phyloP scores from a whole-genome alignment of 30 jellyfish, hydroid and myxozoan genomes.

The Aurelia sp. region DNA sequence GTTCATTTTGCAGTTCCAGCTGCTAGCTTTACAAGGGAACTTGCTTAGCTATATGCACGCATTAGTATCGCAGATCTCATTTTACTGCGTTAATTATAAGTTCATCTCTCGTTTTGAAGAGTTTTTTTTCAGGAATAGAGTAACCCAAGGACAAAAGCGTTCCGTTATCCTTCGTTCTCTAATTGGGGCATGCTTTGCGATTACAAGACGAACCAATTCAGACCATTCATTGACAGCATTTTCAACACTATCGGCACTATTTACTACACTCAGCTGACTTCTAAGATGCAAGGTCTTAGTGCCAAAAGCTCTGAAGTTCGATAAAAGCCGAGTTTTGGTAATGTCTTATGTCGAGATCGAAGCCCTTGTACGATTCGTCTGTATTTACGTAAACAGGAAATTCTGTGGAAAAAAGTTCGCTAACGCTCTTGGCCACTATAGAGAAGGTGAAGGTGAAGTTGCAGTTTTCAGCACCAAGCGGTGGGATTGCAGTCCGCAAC shows the following conservation, averaged over 20 bases:
- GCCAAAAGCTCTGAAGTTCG: too few species aligned
- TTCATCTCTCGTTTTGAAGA: neutral
- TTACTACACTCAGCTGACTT: constrained; percentile 10
- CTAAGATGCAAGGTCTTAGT: neutral
- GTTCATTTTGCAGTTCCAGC: neutral
- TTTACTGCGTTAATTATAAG: constrained; percentile 18
- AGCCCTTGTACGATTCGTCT: too few species aligned
- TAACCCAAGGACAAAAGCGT: constrained; percentile 42
- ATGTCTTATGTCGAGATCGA: too few species aligned
- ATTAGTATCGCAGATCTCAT: constrained; percentile 4
- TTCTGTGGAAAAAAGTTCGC: too few species aligned
- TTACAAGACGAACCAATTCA: constrained; percentile 16
- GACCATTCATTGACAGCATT: constrained; percentile 27
- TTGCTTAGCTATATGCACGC: constrained; percentile 34
- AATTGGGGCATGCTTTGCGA: constrained; percentile 14
- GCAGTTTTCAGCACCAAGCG: too few species aligned
- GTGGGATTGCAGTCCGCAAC: too few species aligned
- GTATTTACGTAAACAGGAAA: too few species aligned
- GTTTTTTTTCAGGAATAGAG: constrained; percentile 20
- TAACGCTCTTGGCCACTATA: too few species aligned
- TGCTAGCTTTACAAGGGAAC: constrained; percentile 12
- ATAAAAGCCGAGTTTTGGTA: too few species aligned
- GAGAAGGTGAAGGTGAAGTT: too few species aligned
- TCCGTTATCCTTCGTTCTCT: constrained; percentile 35
- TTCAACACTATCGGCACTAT: neutral